Base-by-base conservation (phyloP, 2,113 vertebrate species). In the Phyllostomus hastatus region DNA sequence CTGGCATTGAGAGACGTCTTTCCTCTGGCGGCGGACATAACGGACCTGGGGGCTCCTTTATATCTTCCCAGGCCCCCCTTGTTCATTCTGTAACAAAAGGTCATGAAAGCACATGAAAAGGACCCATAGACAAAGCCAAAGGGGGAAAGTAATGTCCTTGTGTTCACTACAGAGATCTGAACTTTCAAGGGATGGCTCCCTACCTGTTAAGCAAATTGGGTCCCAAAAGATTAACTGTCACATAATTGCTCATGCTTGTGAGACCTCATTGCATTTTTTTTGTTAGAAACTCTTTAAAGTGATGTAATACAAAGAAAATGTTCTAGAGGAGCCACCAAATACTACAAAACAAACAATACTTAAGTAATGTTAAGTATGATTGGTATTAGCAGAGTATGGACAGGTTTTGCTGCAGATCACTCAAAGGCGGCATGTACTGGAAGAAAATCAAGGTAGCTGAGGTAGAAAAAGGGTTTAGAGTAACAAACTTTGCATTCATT, bases 211-310 rank as follows among this genome's bases (percentile, higher is more conserved):
- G 8, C 43, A 95, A 89, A 92, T 94, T 95, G 72, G 8, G 5
- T 95, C 80, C 80, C 96, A 28, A 84, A 24, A 92, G 91, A 95
- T 85, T 67, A 92, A n/a, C 17, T 5, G 10, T 28, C 57, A 22
- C 0, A 12, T 95, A 92, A 97, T 87, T 80, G 4, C 26, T 83
- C 26, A 33, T 64, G 10, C 31, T 57, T 72, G 4, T 75, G 31
- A 83, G 84, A 75, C 17, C 43, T 52, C 9, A 64, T 66, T 86
- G 38, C 11, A 35, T 54, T 54, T n/a, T 38, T 38, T 59, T 79
- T 46, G 33, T 88, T n/a, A 84, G 19, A 89, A 78, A 67, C n/a
- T 35, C 9, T 48, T 46, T 72, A 59, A 50, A 35, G 70, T 83
- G 70, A 90, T 88, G 15, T 66, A 80, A 80, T 48, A 22, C 14